phyloP scores from a whole-genome alignment of 2,888 invertebrate species.

The Dermolepida albohirtum region DNA sequence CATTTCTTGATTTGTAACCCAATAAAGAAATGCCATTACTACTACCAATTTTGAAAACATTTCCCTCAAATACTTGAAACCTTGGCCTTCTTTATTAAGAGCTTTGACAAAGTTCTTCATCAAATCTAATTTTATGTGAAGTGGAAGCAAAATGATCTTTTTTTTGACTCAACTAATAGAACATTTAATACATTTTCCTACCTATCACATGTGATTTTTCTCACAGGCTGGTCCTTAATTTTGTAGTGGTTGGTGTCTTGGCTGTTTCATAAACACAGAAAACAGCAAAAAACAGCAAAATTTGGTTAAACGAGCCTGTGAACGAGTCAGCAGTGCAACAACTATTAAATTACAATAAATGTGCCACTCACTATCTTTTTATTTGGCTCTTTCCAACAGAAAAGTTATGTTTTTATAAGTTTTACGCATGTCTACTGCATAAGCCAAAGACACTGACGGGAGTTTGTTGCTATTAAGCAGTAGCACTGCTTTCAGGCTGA shows the following conservation, averaged over 20 bases:
- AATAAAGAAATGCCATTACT: too few species aligned
- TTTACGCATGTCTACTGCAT: conserved; percentile 30
- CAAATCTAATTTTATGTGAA: too few species aligned
- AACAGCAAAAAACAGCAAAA: conserved; percentile 27
- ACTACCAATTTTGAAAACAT: too few species aligned
- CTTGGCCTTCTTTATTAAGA: too few species aligned
- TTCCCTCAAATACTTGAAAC: too few species aligned
- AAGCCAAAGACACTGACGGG: conserved; percentile 35
- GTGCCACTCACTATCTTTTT: not conserved
- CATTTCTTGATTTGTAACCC: too few species aligned
- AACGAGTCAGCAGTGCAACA: not conserved
- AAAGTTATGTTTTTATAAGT: conserved; percentile 28
- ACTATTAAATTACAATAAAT: not conserved
- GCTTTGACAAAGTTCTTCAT: too few species aligned
- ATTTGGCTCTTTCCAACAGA: conserved; percentile 9
- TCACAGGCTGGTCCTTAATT: conserved; percentile 1
- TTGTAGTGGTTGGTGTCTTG: conserved; percentile 1
- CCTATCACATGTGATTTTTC: not conserved
- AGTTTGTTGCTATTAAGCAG: conserved; percentile 37
- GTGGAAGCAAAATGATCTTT: too few species aligned
- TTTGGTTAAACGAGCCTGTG: conserved; percentile 4
- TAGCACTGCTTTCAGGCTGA: conserved; percentile 41
- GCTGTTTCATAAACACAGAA: conserved; percentile 22
- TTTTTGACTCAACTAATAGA: too few species aligned
- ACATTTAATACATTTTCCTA: conserved; percentile 5